Percentiles rank a stretch among this genome's conserved stretches.
These are phyloP conservation scores for Saccostrea glomerata DNA, from an alignment of 1,140 invertebrate species.

Conservation along the genomic window DNA sequence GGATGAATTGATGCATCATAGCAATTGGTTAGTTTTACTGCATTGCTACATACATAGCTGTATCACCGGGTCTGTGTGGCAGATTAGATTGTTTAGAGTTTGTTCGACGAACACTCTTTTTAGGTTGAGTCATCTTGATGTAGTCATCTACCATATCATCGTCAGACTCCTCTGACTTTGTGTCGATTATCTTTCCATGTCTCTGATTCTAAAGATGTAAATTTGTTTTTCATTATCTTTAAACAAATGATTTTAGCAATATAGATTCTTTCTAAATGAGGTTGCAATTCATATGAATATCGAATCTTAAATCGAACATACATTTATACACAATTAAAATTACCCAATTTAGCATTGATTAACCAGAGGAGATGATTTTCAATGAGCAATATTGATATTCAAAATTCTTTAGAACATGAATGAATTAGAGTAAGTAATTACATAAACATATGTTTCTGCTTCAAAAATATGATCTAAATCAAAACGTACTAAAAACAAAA, in stretches of 20 bases:
- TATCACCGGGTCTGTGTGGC: not conserved
- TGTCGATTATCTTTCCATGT: not conserved
- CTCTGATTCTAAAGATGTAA: not conserved
- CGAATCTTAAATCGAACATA: too few species aligned
- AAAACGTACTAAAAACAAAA: not conserved
- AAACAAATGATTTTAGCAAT: too few species aligned
- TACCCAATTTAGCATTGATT: too few species aligned
- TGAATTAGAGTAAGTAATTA: too few species aligned
- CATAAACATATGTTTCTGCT: too few species aligned
- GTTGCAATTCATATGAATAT: too few species aligned
- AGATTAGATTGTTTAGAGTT: not conserved
- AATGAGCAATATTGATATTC: not conserved
- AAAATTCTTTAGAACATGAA: not conserved
- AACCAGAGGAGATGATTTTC: not conserved
- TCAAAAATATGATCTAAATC: not conserved
- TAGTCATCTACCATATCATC: not conserved
- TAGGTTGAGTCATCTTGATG: not conserved
- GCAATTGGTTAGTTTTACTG: not conserved
- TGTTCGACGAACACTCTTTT: not conserved
- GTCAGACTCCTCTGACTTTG: not conserved
- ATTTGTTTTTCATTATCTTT: not conserved
- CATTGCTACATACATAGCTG: not conserved
- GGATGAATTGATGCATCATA: too few species aligned
- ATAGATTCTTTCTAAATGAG: too few species aligned
- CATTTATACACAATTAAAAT: too few species aligned